Conservation (phyloP, 2,888 invertebrate species). For the Sesia apiformis region DNA sequence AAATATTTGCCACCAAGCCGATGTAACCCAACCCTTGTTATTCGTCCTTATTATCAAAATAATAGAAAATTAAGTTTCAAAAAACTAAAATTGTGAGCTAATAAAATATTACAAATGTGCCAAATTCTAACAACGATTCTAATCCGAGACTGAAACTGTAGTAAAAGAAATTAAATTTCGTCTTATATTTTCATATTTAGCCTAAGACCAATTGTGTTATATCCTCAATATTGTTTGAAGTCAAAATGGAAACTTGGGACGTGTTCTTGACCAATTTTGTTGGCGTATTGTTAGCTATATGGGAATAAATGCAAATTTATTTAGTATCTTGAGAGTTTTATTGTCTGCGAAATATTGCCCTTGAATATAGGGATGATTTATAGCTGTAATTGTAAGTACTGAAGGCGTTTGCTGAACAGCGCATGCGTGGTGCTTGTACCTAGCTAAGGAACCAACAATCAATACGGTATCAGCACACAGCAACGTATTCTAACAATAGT, state of each 20-base stretch:
- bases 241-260: conserved; percentile 4
- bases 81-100: neutral
- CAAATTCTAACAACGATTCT: conserved; percentile 50
- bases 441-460: conserved; percentile 35
- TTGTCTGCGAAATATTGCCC: conserved; percentile 27
- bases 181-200: conserved; percentile 57
- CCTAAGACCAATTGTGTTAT: conserved; percentile 21
- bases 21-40: neutral
- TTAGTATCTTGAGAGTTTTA: conserved; percentile 24
- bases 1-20: neutral
- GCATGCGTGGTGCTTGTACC: conserved; percentile 45
- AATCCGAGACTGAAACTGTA: conserved; percentile 62
- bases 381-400: conserved; percentile 12
- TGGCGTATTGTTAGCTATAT: conserved; percentile 37
- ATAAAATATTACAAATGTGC: conserved; percentile 20
- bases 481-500: conserved; percentile 20
- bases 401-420: conserved; percentile 29
- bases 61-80: neutral
- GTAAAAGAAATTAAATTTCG: conserved; percentile 55
- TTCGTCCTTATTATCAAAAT: neutral
- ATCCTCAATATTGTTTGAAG: conserved; percentile 3
- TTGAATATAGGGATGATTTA: conserved; percentile 27
- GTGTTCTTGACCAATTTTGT: conserved; percentile 30
- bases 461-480: conserved; percentile 33
- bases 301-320: conserved; percentile 46